Evolutionary conservation across 1,140 invertebrate genomes (phyloP), one percentile per base, ranked within the genome.

Genomic region (Aphelenchoides fujianensis): DNA sequence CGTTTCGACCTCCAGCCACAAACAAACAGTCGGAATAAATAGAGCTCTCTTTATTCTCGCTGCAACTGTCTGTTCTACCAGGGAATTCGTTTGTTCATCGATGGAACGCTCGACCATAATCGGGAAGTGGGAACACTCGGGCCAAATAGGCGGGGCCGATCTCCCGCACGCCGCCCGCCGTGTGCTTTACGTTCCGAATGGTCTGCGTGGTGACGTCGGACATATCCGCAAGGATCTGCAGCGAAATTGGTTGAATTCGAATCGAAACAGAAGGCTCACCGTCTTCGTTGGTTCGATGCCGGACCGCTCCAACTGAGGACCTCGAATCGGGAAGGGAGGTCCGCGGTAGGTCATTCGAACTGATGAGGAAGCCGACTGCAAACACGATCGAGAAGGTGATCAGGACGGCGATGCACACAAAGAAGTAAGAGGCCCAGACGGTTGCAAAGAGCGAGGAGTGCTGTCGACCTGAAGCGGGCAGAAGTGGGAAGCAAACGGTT

Each of bases 371-470:
- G 31, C 72, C 71, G 27, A 73, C 71, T 12, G 59, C 55, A 74
- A 73, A 73, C n/a, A 73, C 71, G 36, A 73, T 66, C 30, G 71
- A 63, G 55, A 73, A 74, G 3, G 69, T 73, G 12, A 73, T 27
- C 19, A 74, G 37, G 74, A 73, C 55, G 35, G 72, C 53, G 28
- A 73, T 63, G 67, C 72, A 73, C 3, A 73, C 55, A 28, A 74
- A 73, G 35, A 73, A 27, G 35, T 73, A 73, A 1, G 72, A 73
- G 3, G 71, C 72, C 71, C 72, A 73, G 19, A 73, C 71, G 12
- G 64, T 48, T n/a, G 64, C 70, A 3, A 71, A 73, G 3, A 67
- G 31, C 19, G n/a, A 19, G 2, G n/a, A 30, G 2, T 61, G n/a
- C n/a, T 61, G 59, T 30, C 59, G 59, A n/a, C 27, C 59, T 61